Evolutionary conservation across 2,888 invertebrate species (phyloP).

Genomic region (Sabatieria punctata): DNA sequence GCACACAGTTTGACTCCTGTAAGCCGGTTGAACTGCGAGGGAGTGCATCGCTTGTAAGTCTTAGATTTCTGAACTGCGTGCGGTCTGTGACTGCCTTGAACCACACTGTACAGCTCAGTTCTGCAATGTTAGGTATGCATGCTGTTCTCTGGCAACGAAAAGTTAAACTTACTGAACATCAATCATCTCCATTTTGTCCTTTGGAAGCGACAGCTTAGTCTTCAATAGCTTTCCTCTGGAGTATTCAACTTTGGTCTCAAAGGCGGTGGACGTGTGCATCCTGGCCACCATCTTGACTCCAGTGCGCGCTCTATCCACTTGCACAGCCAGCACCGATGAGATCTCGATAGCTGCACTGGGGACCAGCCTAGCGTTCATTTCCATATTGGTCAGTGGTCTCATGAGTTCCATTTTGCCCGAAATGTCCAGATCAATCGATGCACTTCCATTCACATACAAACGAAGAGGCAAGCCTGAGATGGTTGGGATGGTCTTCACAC

Average conservation of each 20-base stretch:
- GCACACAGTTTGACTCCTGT: conserved; percentile 69
- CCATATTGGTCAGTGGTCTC: conserved; percentile 58
- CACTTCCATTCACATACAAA: conserved; percentile 65
- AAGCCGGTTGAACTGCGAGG: neutral
- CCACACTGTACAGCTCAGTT: neutral
- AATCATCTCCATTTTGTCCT: conserved; percentile 66
- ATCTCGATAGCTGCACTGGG: conserved; percentile 63
- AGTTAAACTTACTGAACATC: conserved; percentile 41
- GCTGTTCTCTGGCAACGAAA: no score
- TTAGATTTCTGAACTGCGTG: neutral
- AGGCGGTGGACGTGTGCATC: conserved; percentile 63
- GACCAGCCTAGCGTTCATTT: conserved; percentile 47
- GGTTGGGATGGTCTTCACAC: conserved; percentile 66
- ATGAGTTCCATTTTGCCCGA: conserved; percentile 55
- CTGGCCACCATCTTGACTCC: conserved; percentile 68
- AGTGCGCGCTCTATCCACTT: conserved; percentile 57
- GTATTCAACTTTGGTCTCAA: conserved; percentile 54
- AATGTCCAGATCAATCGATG: conserved; percentile 62
- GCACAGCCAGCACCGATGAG: conserved; percentile 64
- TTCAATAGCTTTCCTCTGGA: conserved; percentile 48
- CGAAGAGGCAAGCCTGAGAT: conserved; percentile 66
- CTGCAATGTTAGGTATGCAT: no score
- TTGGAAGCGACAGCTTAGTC: conserved; percentile 59
- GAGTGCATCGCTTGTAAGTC: neutral
- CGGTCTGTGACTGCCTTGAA: neutral